Evolutionary conservation across 2,888 invertebrate species (phyloP), one percentile per base, ranked within the genome.

Genomic region (Morpho helenor): DNA sequence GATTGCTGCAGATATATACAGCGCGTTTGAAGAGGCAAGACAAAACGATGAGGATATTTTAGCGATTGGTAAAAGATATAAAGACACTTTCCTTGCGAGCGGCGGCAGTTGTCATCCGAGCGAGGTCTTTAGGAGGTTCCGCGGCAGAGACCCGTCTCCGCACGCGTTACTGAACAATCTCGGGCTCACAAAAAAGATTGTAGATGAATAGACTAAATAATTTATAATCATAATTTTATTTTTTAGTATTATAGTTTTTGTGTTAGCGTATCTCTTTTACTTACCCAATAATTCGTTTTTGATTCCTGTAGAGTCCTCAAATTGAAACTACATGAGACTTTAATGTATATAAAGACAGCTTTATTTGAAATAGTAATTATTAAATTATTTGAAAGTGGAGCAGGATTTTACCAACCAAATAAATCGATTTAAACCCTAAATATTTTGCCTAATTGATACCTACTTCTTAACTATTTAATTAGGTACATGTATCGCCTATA

Each of bases 81-180:
- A 95, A 66, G 94, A 96, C 59, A 97, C 97, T 2, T 97, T 96
- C 84, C 91, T 99, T 63, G 92, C 96, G 0, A 91, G 94, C 3
- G 98, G 97, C 7, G 97, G 98, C 4, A 94, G 95, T 62, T 93
- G 94, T 66, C 94, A 96, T 66, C 94, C 97, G 0, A 93, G 93
- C 63, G 96, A 98, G 87, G 93, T 97, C 7, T 99, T 99, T 84
- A 92, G 98, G 59, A 92, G 95, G 74, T 99, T 98, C 84, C 92
- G 97, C 64, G 98, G 98, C 0, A 92, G 98, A 52, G 98, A 99
- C 85, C 98, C 98, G 0, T 96, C 96, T 2, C 94, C 95, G 0
- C 94, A 96, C 74, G 96, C 97, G 0, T 82, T 98, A 45, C 82
- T 98, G 0, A 93, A 92, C 67, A 92, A 92, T 61, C 85, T 94